phyloP scores from a whole-genome alignment of 2,888 invertebrate species.

The Panzeria rudis region DNA sequence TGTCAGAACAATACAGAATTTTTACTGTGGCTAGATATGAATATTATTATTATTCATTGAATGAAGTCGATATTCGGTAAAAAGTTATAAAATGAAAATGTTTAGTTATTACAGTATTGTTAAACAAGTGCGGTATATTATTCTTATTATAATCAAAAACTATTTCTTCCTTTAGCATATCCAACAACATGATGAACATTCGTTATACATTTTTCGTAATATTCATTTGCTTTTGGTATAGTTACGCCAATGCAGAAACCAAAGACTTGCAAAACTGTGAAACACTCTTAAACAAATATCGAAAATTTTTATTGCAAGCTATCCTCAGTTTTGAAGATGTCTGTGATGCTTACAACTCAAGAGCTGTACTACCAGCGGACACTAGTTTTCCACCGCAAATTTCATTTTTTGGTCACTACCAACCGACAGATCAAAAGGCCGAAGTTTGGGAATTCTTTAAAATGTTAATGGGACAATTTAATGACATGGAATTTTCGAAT shows the following conservation, averaged over 20 bases:
- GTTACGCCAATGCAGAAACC: constrained; percentile 45
- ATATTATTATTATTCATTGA: too few species aligned
- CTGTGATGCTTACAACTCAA: constrained; percentile 80
- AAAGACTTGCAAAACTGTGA: constrained; percentile 78
- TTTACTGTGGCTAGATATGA: too few species aligned
- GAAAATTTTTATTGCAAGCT: constrained; percentile 80
- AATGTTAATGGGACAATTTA: constrained; percentile 81
- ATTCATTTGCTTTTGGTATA: constrained; percentile 54
- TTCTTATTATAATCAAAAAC: not conserved
- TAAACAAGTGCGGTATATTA: too few species aligned
- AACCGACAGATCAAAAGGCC: constrained; percentile 77
- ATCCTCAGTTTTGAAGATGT: constrained; percentile 82
- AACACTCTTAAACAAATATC: constrained; percentile 80
- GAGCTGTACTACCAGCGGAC: constrained; percentile 39
- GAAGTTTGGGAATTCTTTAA: constrained; percentile 82
- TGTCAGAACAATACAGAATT: too few species aligned
- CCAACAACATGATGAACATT: constrained; percentile 50
- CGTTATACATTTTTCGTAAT: constrained; percentile 35
- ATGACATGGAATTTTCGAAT: constrained; percentile 80
- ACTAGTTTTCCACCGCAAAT: constrained; percentile 51
- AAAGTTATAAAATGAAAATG: too few species aligned
- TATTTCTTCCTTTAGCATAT: constrained; percentile 9
- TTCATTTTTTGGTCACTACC: constrained; percentile 76
- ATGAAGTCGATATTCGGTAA: too few species aligned
- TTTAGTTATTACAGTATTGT: too few species aligned